Evolutionary conservation across 2,888 invertebrate genomes (phyloP).

Genomic region (Orthonychiurus folsomi): DNA sequence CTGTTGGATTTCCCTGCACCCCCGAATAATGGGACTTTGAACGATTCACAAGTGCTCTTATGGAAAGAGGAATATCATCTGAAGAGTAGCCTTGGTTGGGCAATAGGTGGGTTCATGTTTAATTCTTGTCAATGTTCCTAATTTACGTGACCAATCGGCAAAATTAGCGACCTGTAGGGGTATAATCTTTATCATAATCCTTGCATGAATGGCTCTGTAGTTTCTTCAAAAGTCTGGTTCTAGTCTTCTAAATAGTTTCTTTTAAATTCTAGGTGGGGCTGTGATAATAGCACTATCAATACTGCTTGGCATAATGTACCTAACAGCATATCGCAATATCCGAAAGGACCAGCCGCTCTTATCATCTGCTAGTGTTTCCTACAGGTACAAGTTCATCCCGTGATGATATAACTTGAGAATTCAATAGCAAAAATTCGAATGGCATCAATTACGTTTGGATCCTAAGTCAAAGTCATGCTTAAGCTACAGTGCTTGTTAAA

Average conservation of each 20-base stretch:
- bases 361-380: not conserved
- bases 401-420: not conserved
- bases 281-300: conserved; percentile 23
- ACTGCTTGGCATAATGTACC: not conserved
- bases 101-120: conserved; percentile 24
- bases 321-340: not conserved
- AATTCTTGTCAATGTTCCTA: no score
- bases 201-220: no score
- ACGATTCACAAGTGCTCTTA: conserved; percentile 17
- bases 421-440: no score
- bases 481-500: no score
- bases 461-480: no score
- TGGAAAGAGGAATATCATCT: conserved; percentile 6
- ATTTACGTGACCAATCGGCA: no score
- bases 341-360: not conserved
- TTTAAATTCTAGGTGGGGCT: conserved; percentile 25
- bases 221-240: no score
- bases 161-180: no score
- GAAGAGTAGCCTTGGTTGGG: conserved; percentile 32
- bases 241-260: not conserved
- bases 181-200: no score
- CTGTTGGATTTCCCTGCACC: conserved; percentile 50
- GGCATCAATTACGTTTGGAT: no score
- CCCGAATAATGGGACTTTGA: conserved; percentile 49
- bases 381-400: not conserved